These are phyloP conservation scores for Chironomus tepperi DNA, from an alignment of 1,140 invertebrate genomes.

Conservation along the genomic window DNA sequence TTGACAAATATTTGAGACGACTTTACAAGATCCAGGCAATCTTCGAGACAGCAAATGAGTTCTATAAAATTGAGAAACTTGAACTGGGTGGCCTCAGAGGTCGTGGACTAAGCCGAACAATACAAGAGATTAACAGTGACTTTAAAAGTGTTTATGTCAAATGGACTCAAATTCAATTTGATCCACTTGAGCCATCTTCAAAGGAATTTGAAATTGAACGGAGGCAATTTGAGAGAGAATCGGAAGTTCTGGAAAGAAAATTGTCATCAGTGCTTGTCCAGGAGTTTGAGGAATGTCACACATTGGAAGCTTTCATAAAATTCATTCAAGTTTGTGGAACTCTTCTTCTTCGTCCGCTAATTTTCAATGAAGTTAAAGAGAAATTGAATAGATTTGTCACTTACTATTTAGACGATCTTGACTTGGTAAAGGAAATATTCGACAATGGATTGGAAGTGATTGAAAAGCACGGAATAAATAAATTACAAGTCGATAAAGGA, in stretches of 20 bases:
- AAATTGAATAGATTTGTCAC: slow-evolving; percentile 48
- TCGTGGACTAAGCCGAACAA: slow-evolving; percentile 45
- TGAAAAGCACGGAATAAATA: slow-evolving; percentile 30
- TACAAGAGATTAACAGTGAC: slow-evolving; percentile 50
- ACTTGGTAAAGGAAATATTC: background rate
- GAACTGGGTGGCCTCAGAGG: slow-evolving; percentile 67
- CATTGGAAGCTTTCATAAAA: slow-evolving; percentile 52
- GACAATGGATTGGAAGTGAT: slow-evolving; percentile 18
- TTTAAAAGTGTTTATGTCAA: slow-evolving; percentile 57
- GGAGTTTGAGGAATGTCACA: slow-evolving; percentile 61
- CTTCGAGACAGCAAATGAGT: slow-evolving; percentile 60
- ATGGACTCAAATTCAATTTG: slow-evolving; percentile 52
- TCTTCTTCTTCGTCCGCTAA: slow-evolving; percentile 54
- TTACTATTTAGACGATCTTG: slow-evolving; percentile 33
- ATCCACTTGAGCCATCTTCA: slow-evolving; percentile 42
- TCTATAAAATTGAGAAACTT: slow-evolving; percentile 70
- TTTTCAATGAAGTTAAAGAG: slow-evolving; percentile 47
- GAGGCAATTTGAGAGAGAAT: slow-evolving; percentile 43
- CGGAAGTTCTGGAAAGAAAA: slow-evolving; percentile 55
- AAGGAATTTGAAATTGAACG: slow-evolving; percentile 51
- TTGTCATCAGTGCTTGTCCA: slow-evolving; percentile 60
- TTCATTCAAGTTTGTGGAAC: slow-evolving; percentile 58
- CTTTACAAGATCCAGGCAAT: slow-evolving; percentile 47
- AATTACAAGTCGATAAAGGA: slow-evolving; percentile 47
- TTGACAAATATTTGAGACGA: slow-evolving; percentile 52